Conservation (phyloP, 1,140 invertebrate species). For the Mesaphorura yosii region DNA sequence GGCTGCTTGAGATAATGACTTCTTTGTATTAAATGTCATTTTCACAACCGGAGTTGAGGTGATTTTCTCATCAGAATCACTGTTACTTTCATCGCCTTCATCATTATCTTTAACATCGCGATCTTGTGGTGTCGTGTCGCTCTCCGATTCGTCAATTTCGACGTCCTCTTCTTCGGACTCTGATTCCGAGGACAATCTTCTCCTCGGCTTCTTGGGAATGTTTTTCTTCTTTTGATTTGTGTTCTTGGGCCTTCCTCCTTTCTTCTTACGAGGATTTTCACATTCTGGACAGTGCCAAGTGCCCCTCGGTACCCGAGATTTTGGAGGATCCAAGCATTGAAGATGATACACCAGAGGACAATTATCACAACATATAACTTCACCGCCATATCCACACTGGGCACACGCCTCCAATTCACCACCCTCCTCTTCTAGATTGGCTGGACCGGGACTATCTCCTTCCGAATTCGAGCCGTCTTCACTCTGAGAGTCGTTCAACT, state of each 20-base stretch:
- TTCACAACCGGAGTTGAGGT: too few relatives aligned
- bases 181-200: background rate
- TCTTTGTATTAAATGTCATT: too few relatives aligned
- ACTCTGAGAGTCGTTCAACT: too few relatives aligned
- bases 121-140: too few relatives aligned
- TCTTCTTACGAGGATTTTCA: slow-evolving; percentile 15
- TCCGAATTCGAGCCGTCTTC: background rate
- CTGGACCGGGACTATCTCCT: too few relatives aligned
- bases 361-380: slow-evolving; percentile 46
- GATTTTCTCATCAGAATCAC: too few relatives aligned
- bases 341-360: slow-evolving; percentile 47
- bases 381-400: slow-evolving; percentile 42
- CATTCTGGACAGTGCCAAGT: slow-evolving; percentile 46
- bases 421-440: slow-evolving; percentile 30
- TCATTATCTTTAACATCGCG: too few relatives aligned
- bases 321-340: slow-evolving; percentile 47
- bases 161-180: background rate
- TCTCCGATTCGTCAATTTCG: background rate
- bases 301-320: slow-evolving; percentile 45
- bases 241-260: background rate
- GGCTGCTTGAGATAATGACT: too few relatives aligned
- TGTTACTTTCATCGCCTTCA: too few relatives aligned
- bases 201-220: background rate
- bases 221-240: slow-evolving; percentile 4
- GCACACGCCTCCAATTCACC: slow-evolving; percentile 35